Evolutionary conservation across 2,797 vertebrate genomes (phyloP), one percentile per base, ranked within the genome.

Genomic region (Rachycentron canadum): DNA sequence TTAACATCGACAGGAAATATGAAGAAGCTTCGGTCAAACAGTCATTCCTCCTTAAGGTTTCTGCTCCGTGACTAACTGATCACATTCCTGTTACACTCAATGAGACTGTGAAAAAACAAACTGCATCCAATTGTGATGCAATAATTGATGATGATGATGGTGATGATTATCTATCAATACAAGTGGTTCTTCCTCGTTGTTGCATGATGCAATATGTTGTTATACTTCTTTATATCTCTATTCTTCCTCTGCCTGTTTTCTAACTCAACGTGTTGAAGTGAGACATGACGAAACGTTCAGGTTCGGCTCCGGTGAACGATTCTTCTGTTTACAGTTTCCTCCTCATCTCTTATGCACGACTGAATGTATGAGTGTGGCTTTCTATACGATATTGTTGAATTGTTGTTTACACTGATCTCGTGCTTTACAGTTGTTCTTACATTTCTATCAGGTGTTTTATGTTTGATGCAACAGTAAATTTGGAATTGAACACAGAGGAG

Each of bases 401-500:
- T 56, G 81, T 76, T 89, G 85, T 92, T 91, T 89, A 86, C 86
- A 79, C 66, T 40, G 73, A 83, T 67, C 82, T 88, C 4, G 84
- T 89, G 85, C 64, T 85, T 76, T 82, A 69, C 75, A 73, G 79
- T 28, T 75, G 80, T 91, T 86, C 86, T 81, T 86, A 90, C 65
- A 88, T 94, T 94, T 94, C 79, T 93, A 93, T 89, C 65, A 89
- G 82, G 81, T 94, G 91, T 92, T 92, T 92, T 93, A 84, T 90
- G 93, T 91, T 91, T 72, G n/a, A 91, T 85, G 88, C 86, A 78
- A 80, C 83, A 94, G 94, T 92, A 95, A 88, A 94, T 88, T 87
- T 90, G 91, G 92, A 93, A 91, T 94, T 89, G 90, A 89, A 85
- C 90, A 68, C 64, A 65, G 25, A 16, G 2, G 4, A 4, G 53